Percentiles rank a stretch among this genome's conserved stretches.
These are phyloP conservation scores for Numenius arquata DNA, from an alignment of 2,113 vertebrate genomes.

Conservation along the genomic window DNA sequence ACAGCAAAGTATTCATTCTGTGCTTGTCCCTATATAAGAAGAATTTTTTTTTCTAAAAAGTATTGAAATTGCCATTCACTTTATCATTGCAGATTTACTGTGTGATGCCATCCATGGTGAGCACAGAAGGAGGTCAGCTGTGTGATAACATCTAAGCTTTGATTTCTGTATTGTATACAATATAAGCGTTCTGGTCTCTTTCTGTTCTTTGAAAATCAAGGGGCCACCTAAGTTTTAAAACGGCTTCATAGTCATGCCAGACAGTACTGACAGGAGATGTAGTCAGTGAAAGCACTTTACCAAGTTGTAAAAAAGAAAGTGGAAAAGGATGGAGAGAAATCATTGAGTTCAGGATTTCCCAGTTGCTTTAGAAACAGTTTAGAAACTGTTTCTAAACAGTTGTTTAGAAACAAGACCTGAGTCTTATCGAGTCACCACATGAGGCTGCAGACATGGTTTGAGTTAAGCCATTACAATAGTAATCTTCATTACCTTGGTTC, in stretches of 20 bases:
- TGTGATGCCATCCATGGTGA: neutral
- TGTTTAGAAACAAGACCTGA: too few relatives aligned
- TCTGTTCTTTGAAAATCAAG: slow-evolving; percentile 14
- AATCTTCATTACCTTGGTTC: neutral
- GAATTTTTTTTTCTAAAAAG: neutral
- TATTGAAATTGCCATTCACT: neutral
- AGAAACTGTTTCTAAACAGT: too few relatives aligned
- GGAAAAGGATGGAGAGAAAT: neutral
- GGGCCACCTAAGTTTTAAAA: slow-evolving; percentile 5
- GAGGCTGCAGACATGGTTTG: neutral
- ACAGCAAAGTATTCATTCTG: neutral
- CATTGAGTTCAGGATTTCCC: neutral
- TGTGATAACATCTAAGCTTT: slow-evolving; percentile 19
- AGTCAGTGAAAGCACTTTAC: neutral
- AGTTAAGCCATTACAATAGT: neutral
- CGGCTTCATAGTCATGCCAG: neutral
- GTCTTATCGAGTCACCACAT: neutral
- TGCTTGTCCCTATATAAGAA: neutral
- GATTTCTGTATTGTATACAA: neutral
- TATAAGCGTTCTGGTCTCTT: neutral
- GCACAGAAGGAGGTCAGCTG: neutral
- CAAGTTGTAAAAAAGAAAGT: neutral
- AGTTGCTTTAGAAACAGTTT: neutral
- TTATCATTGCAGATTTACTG: neutral
- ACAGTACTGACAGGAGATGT: neutral